Evolutionary conservation across 2,797 vertebrate genomes (phyloP), one percentile per base, ranked within the genome.

Genomic region (Platalea minor): DNA sequence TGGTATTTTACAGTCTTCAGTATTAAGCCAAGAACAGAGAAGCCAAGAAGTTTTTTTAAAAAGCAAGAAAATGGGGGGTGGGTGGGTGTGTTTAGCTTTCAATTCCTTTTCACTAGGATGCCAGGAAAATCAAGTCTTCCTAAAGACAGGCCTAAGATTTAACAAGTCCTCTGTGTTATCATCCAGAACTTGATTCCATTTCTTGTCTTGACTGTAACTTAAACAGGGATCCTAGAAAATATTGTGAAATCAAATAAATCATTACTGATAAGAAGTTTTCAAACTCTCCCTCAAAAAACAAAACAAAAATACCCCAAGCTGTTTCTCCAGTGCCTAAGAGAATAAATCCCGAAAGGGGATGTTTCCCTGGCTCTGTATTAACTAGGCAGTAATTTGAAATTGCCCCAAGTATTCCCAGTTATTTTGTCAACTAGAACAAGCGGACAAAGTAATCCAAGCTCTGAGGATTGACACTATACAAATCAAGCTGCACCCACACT

Each of bases 121-220:
- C 81, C 92, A 93, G 56, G 85, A 93, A 94, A 92, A 95, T 75
- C 11, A 92, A 87, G 20, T 64, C 78, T 87, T 91, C 53, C 43
- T 92, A 23, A 87, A 93, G 70, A 88, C 39, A 89, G 35, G 28
- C 26, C 33, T 86, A 61, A 65, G 53, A 89, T 74, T 74, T 88
- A 91, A 54, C 48, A 95, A 79, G 39, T 24, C 31, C n/a, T 65
- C 65, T 70, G 35, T 37, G 50, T 68, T 92, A 85, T 33, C 45
- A 93, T 64, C 72, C 89, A 93, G 46, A 93, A 80, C 37, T 50
- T 7, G 13, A 77, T 60, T 83, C 26, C 17, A 12, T 46, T 94
- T 85, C 68, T 85, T 85, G 41, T 83, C 51, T 74, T 7, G 1
- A 77, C 20, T 63, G 4, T 86, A 93, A 77, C 41, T 82, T 67